Percentiles rank a stretch among this genome's conserved stretches.
Evolutionary conservation across 2,113 vertebrate species (phyloP).

Genomic region (Gracilinanus agilis): DNA sequence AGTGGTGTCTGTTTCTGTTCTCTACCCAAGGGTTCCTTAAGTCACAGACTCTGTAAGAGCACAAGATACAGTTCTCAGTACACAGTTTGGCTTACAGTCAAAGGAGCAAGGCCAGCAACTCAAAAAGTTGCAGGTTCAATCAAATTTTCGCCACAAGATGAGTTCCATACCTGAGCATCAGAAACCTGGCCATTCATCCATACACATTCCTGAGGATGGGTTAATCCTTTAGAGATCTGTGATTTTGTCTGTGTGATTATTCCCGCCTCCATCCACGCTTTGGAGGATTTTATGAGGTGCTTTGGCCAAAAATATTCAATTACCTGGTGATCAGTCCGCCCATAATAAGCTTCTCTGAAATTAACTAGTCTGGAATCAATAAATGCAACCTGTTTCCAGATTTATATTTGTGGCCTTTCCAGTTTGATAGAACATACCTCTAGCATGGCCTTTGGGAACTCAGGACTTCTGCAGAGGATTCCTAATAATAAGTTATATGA

Average conservation of each 20-base stretch:
- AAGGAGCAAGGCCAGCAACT: conserved; percentile 21
- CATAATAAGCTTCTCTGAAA: background rate
- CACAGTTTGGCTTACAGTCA: background rate
- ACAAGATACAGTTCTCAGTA: background rate
- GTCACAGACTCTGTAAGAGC: conserved; percentile 10
- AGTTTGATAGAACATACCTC: background rate
- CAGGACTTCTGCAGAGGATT: background rate
- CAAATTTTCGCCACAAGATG: background rate
- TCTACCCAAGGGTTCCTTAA: background rate
- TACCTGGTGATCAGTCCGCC: background rate
- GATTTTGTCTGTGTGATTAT: background rate
- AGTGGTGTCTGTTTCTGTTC: conserved; percentile 29
- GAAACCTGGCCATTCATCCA: background rate
- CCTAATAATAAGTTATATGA: background rate
- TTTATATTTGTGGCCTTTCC: background rate
- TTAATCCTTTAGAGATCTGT: background rate
- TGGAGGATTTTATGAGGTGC: background rate
- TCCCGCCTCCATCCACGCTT: background rate
- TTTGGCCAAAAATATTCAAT: background rate
- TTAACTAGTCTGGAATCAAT: background rate
- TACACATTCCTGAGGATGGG: background rate
- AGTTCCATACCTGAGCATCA: background rate
- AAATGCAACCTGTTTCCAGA: background rate
- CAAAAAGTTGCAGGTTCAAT: conserved; percentile 16
- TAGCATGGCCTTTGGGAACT: background rate